phyloP scores from a whole-genome alignment of 2,113 vertebrate genomes.

The Antidorcas marsupialis region DNA sequence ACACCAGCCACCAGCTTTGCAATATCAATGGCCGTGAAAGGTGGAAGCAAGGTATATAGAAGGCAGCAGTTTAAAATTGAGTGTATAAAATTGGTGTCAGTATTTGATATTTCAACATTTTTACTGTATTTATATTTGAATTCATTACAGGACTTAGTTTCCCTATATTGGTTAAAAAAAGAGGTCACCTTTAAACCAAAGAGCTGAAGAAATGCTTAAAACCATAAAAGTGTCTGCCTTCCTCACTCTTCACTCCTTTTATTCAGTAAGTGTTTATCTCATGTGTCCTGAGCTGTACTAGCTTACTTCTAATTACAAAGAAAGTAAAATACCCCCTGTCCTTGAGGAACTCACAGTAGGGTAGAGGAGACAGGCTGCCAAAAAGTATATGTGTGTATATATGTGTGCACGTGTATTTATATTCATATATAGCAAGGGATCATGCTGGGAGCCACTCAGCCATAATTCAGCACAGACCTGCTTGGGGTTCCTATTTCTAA shows the following conservation, averaged over 20 bases:
- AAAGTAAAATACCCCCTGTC: neutral
- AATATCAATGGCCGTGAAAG: neutral
- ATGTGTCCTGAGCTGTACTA: neutral
- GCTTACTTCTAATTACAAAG: neutral
- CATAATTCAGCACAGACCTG: neutral
- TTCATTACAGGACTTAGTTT: neutral
- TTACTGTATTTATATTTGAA: neutral
- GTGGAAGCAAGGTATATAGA: neutral
- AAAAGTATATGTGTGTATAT: neutral
- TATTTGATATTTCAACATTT: neutral
- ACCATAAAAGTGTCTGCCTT: neutral
- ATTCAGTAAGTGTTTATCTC: neutral
- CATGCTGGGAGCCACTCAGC: neutral
- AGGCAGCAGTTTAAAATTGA: neutral
- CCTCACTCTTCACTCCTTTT: neutral
- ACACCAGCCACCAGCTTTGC: neutral
- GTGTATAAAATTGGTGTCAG: neutral
- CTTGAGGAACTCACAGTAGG: neutral
- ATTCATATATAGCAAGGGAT: neutral
- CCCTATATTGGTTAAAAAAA: neutral
- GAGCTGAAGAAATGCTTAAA: neutral
- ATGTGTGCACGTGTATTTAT: neutral
- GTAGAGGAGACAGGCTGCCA: neutral
- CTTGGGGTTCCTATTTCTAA: neutral
- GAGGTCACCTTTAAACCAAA: neutral